Base-by-base conservation (phyloP, 2,888 invertebrate species). In the Pheosia tremula region DNA sequence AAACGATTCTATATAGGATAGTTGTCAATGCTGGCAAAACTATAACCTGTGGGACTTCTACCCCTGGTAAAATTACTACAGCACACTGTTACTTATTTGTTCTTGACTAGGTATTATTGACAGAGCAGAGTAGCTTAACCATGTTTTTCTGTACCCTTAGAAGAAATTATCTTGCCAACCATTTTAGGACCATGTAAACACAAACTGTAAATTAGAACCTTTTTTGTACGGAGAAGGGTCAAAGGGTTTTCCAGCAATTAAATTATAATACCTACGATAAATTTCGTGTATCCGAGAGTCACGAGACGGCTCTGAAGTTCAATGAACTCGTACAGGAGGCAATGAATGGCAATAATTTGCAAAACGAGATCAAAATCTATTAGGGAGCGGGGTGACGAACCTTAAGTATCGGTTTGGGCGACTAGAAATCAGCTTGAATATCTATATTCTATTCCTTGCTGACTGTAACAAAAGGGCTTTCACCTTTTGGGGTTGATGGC, bases 401-500 rank as follows among this genome's bases (percentile, higher is more conserved):
- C 67, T 67, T 66, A 70, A 60, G 50, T 66, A 56, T 57, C 52
- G 45, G 45, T 64, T 64, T 65, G 65, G 69, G 60, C 60, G 60
- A 47, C 67, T 61, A 57, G 55, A 68, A 69, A 58, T 62, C 9
- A 45, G 10, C 59, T 43, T 60, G 56, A 64, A 62, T 63, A 59
- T 64, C 63, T 66, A 52, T 66, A 52, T 39, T 71, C 59, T 70
- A 71, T 66, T 66, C 43, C 56, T 56, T 59, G 66, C 64, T 71
- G 69, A 66, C 75, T 79, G 80, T 79, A 78, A 69, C 58, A 66
- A 65, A 60, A 82, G 80, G 78, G 72, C 79, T 75, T 80, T 79
- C 74, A 81, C 80, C 82, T 80, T 74, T 60, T 56, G 60, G 45
- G 53, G 52, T 57, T 59, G 52, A 8, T 59, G 53, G 62, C 63